Percentiles rank a stretch among this genome's conserved stretches.
Conservation (phyloP, 2,797 vertebrate genomes). For the Amniataba percoides region DNA sequence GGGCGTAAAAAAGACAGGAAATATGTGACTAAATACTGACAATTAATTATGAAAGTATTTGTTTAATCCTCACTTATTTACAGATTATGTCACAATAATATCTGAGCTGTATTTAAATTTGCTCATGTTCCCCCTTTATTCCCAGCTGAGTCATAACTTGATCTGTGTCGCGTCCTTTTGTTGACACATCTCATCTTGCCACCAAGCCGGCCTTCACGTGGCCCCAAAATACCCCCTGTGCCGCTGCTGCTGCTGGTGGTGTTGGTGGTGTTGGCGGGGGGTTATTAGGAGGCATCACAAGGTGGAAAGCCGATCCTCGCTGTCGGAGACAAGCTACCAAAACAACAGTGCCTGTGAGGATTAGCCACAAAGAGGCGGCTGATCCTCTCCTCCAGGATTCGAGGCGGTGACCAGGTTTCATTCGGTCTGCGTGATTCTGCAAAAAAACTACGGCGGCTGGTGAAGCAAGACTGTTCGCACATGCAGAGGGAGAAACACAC, state of each 20-base stretch:
- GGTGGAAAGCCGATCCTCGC: constrained; percentile 4
- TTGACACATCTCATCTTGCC: constrained; percentile 3
- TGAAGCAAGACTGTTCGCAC: constrained; percentile 7
- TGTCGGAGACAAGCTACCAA: constrained; percentile 10
- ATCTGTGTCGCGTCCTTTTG: background rate
- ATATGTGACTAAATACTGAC: background rate
- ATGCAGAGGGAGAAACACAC: constrained; percentile 11
- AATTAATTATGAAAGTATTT: background rate
- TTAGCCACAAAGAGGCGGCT: background rate
- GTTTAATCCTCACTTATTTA: background rate
- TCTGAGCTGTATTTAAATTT: background rate
- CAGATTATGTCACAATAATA: too few relatives aligned
- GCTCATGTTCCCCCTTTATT: background rate
- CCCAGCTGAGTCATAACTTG: background rate
- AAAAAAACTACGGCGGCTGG: background rate
- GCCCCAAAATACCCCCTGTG: background rate
- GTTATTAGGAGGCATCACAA: constrained; percentile 19
- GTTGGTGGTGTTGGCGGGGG: background rate
- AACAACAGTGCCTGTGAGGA: constrained; percentile 32
- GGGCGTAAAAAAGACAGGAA: background rate
- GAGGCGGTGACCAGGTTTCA: background rate
- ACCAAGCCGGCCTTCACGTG: constrained; percentile 26
- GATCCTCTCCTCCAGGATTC: background rate
- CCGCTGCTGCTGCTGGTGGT: background rate
- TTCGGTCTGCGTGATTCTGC: background rate